Base-by-base conservation (phyloP, 2,888 invertebrate genomes). In the Marronus borbonicus region DNA sequence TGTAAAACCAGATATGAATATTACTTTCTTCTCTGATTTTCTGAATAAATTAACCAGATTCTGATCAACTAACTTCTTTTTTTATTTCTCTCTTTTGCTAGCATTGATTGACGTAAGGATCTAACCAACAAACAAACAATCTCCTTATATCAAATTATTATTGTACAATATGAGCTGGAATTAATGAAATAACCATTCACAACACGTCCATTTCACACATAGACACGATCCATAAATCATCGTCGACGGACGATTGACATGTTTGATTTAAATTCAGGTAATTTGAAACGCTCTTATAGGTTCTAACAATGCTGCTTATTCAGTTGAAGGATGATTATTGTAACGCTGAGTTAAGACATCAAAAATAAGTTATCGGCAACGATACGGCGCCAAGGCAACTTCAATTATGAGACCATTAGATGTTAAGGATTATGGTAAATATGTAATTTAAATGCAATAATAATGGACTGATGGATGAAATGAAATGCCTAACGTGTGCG, bases 211-310 rank as follows among this genome's bases (percentile, higher is more conserved):
- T 50, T 50, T 50, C 39, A 50, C 28, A 24, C 49, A 58, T 58
- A 50, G 24, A 31, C 50, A 68, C 10, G 50, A 50, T 24, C 49
- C 24, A 68, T 68, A 68, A 68, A 68, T 68, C 68, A 68, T 28
- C 1, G 50, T 50, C 49, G 68, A 68, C 68, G 50, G 50, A 31
- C 44, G 50, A 68, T 68, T 68, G 68, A 50, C 52, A 50, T 68
- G 68, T 68, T 68, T 68, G 68, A 68, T 68, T 68, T 68, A 68
- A 50, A 68, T 68, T 68, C 68, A 68, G 50, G 68, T 68, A 68
- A 68, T 68, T 68, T 68, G 24, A 68, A 28, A 20, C 50, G 49
- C n/a, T 31, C n/a, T 65, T 65, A 44, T 65, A 65, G 17, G 24
- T 28, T 3, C 17, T 49, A 20, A 68, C 68, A 68, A 68, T 68